phyloP scores from a whole-genome alignment of 2,888 invertebrate genomes.

The Hirtodrosophila confusa region DNA sequence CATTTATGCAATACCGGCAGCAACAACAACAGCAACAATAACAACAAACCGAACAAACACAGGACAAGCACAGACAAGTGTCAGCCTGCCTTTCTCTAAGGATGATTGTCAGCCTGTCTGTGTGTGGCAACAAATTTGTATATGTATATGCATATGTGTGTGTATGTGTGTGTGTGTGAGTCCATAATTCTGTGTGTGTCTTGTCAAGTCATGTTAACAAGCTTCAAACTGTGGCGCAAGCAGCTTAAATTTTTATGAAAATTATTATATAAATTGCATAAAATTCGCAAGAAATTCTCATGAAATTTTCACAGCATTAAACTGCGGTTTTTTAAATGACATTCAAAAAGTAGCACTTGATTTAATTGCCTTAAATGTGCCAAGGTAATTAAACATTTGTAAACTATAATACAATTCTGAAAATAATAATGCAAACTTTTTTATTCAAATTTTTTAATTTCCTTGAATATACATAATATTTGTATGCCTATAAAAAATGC shows the following conservation, averaged over 20 bases:
- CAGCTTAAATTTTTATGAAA: conserved; percentile 43
- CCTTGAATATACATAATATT: no score
- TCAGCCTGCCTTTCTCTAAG: conserved; percentile 45
- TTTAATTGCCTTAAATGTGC: no score
- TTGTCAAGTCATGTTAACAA: conserved; percentile 70
- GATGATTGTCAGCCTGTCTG: conserved; percentile 33
- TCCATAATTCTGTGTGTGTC: conserved; percentile 18
- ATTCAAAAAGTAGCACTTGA: background rate
- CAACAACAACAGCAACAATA: conserved; percentile 43
- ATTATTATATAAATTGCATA: conserved; percentile 38
- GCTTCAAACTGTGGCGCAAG: conserved; percentile 41
- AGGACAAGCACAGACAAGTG: conserved; percentile 63
- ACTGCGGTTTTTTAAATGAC: conserved; percentile 4
- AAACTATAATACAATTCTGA: no score
- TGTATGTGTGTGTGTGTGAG: conserved; percentile 21
- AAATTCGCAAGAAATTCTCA: conserved; percentile 16
- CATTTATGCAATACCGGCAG: conserved; percentile 72
- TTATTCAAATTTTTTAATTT: no score
- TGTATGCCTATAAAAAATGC: no score
- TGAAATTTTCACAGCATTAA: conserved; percentile 17
- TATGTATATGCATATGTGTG: conserved; percentile 15
- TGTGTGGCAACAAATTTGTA: conserved; percentile 44
- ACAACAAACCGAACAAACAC: conserved; percentile 24
- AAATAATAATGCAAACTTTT: no score
- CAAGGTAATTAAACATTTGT: no score